Percentiles rank a stretch among this genome's conserved stretches.
phyloP scores from a whole-genome alignment of 2,888 invertebrate genomes.

The Parnassius orleans region DNA sequence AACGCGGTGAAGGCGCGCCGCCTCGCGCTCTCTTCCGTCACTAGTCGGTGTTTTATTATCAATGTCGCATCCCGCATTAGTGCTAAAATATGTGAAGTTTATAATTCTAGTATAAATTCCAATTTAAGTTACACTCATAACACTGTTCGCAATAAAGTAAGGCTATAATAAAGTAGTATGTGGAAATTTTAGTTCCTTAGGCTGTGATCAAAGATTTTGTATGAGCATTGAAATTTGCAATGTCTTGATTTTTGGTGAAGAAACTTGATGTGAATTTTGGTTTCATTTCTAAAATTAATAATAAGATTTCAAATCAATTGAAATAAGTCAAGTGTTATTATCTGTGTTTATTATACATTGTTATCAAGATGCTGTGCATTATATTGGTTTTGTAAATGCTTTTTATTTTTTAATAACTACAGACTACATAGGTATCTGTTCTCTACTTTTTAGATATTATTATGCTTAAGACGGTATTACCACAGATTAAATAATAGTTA shows the following conservation, averaged over 20 bases:
- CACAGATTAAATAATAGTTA: too few relatives aligned
- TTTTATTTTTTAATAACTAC: too few relatives aligned
- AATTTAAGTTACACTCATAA: too few relatives aligned
- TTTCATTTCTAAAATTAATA: slow-evolving; percentile 6
- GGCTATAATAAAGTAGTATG: slow-evolving; percentile 60
- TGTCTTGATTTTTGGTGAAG: slow-evolving; percentile 20
- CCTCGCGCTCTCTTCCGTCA: slow-evolving; percentile 39
- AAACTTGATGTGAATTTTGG: slow-evolving; percentile 20
- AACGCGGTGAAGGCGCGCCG: slow-evolving; percentile 55
- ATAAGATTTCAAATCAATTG: neutral
- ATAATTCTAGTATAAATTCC: neutral
- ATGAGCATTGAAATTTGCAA: slow-evolving; percentile 3
- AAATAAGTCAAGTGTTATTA: too few relatives aligned
- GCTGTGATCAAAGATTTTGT: slow-evolving; percentile 49
- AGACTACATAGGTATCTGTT: too few relatives aligned
- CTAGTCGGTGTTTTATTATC: slow-evolving; percentile 13
- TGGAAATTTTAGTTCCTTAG: slow-evolving; percentile 68
- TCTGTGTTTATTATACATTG: too few relatives aligned
- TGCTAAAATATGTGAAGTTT: slow-evolving; percentile 24
- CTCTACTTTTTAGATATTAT: too few relatives aligned
- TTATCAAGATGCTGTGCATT: too few relatives aligned
- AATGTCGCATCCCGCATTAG: slow-evolving; percentile 16
- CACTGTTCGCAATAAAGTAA: neutral
- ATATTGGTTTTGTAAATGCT: too few relatives aligned
- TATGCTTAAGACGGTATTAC: too few relatives aligned